Evolutionary conservation across 2,113 vertebrate genomes (phyloP), one percentile per base, ranked within the genome.

Genomic region (Hystrix cristata): DNA sequence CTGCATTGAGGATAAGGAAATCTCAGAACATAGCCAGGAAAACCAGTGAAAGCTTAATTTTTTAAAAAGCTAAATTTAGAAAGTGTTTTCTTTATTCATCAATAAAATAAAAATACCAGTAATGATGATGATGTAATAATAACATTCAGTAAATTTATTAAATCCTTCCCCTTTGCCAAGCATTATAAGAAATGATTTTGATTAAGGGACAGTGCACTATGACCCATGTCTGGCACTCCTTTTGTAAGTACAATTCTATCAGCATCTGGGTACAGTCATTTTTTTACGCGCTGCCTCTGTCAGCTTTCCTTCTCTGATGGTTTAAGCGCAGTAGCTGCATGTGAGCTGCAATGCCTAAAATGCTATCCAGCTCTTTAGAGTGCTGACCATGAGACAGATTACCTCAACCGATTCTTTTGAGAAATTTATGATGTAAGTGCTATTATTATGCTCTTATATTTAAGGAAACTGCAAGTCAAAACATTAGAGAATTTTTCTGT

Each of bases 381-480:
- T 57, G 31, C 15, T 74, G 51, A 74, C 6, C 5, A 8, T 71
- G n/a, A 51, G 83, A 25, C 0, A 67, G 18, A 62, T 67, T 38
- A 51, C 15, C 7, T 94, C 53, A 69, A 2, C 46, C 53, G 53
- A 84, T 48, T 71, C 43, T 57, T 83, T 11, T 31, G 29, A 64
- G 34, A 62, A 60, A 4, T 7, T 16, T 43, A 9, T 64, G 19
- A 84, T 29, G 0, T 83, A 80, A 11, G 15, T 60, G 72, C 14
- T 29, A 57, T 84, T 65, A 69, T n/a, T 81, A 55, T 82, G 72
- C 13, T 90, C 51, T 74, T 2, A 60, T 53, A 65, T 48, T 29
- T 34, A 3, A 76, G 4, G 29, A 81, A 94, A 96, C 6, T 43
- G 57, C 93, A 87, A 95, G 67, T 90, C 51, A 79, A 90, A 62